Evolutionary conservation across 2,113 vertebrate genomes (phyloP).

Genomic region (Lethenteron reissneri): DNA sequence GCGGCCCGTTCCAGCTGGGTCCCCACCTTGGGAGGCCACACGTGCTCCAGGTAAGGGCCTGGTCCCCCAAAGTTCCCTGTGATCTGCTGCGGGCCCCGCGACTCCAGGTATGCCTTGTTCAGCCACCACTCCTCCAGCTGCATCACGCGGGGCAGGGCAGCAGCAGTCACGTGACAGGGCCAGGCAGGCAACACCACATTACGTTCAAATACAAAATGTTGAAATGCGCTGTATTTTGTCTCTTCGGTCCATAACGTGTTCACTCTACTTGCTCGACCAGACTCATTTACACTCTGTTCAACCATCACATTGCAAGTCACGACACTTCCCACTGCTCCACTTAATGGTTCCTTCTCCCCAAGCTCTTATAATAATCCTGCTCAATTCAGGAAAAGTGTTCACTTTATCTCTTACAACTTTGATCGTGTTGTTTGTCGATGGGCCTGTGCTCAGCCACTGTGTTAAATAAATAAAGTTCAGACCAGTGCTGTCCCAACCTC

Average conservation of each 20-base stretch:
- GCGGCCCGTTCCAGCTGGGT: constrained; percentile 48
- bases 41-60: constrained; percentile 46
- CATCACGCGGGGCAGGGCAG: constrained; percentile 10
- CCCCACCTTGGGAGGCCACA: constrained; percentile 53
- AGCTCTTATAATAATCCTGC: too few species aligned
- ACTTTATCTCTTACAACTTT: too few species aligned
- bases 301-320: too few species aligned
- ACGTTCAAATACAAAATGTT: neutral
- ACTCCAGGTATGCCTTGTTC: constrained; percentile 54
- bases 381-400: too few species aligned
- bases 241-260: too few species aligned
- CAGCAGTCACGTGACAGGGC: neutral
- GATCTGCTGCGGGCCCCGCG: constrained; percentile 58
- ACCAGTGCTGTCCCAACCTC: too few species aligned
- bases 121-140: constrained; percentile 97
- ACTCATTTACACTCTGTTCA: too few species aligned
- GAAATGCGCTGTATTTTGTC: constrained; percentile 6
- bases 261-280: neutral
- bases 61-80: constrained; percentile 60
- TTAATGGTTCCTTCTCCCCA: too few species aligned
- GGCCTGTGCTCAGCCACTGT: too few species aligned
- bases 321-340: too few species aligned
- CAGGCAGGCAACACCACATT: neutral
- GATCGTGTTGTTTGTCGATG: too few species aligned
- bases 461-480: too few species aligned